Conservation (phyloP, 2,113 vertebrate genomes). For the Cricetomys ansorgei region DNA sequence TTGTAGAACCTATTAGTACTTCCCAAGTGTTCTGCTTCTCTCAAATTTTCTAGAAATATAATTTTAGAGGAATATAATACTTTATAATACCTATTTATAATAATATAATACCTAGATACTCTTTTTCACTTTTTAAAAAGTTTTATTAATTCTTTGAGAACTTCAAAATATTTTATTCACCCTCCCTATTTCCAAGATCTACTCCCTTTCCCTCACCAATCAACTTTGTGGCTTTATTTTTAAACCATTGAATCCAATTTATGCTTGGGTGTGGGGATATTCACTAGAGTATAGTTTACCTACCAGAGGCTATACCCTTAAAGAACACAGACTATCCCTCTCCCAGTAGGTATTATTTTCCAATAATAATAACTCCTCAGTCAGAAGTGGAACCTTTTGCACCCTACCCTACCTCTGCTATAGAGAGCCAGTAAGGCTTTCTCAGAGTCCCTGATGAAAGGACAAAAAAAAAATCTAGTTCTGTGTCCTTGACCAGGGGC, state of each 20-base stretch:
- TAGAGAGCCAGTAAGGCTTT: neutral
- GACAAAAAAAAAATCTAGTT: neutral
- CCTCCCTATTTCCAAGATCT: neutral
- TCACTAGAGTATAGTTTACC: neutral
- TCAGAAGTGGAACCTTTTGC: neutral
- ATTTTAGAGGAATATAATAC: constrained; percentile 10
- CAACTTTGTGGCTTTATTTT: neutral
- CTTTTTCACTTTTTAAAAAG: neutral
- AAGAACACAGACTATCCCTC: neutral
- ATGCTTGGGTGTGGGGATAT: neutral
- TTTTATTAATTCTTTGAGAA: neutral
- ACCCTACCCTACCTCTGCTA: neutral
- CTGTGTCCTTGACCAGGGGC: neutral
- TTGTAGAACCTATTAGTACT: neutral
- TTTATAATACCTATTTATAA: too few relatives aligned
- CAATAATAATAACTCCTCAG: neutral
- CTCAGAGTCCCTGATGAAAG: neutral
- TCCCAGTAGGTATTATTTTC: neutral
- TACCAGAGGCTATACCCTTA: neutral
- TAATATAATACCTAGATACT: too few relatives aligned
- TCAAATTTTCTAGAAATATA: neutral
- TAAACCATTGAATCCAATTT: neutral
- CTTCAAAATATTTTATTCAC: neutral
- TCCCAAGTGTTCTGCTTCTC: neutral
- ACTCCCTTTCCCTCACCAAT: neutral